Conservation (phyloP, 2,113 vertebrate species). For the Gopherus evgoodei region DNA sequence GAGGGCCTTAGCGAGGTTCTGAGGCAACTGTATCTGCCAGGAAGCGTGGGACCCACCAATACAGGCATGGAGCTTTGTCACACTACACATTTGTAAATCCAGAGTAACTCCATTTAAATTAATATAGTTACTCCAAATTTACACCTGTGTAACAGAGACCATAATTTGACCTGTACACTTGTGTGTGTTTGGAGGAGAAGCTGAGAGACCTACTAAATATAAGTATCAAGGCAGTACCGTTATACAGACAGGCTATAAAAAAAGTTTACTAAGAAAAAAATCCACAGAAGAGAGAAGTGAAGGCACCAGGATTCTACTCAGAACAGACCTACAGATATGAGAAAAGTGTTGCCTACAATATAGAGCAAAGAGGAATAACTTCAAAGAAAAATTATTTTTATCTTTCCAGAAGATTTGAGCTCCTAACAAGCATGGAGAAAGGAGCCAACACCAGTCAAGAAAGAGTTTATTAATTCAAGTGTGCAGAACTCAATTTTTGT, state of each 20-base stretch:
- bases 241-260: background rate
- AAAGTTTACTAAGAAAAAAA: background rate
- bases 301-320: background rate
- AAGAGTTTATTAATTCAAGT: background rate
- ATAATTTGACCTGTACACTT: background rate
- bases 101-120: background rate
- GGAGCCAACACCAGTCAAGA: background rate
- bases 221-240: background rate
- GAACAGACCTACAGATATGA: background rate
- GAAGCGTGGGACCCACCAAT: too few species aligned
- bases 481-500: background rate
- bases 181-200: background rate
- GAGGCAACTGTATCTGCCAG: too few species aligned
- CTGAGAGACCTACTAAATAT: background rate
- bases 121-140: background rate
- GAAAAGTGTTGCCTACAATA: background rate
- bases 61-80: too few species aligned
- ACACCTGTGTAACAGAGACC: background rate
- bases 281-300: background rate
- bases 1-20: too few species aligned
- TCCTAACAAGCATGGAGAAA: background rate
- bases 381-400: background rate
- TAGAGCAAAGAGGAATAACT: background rate
- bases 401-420: background rate
- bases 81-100: background rate